phyloP scores from a whole-genome alignment of 2,888 invertebrate species.

The Hirtodrosophila alboralis region DNA sequence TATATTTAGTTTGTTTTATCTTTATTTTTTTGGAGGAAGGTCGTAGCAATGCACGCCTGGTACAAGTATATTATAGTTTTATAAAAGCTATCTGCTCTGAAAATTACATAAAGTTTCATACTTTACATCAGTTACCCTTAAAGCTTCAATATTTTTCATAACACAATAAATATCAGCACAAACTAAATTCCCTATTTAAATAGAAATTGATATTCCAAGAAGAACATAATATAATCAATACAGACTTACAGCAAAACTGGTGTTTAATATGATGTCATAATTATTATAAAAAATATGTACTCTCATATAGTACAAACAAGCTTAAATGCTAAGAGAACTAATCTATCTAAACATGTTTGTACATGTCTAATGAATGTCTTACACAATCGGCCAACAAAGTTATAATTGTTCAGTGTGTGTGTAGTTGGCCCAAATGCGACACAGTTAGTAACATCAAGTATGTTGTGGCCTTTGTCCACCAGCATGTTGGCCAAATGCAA shows the following conservation, averaged over 20 bases:
- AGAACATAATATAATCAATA: not conserved
- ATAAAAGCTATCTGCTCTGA: too few species aligned
- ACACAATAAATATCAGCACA: too few species aligned
- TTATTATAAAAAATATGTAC: not conserved
- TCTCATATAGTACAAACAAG: too few species aligned
- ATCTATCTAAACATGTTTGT: slow-evolving; percentile 11
- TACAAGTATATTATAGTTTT: too few species aligned
- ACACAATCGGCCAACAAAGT: not conserved
- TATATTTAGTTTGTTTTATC: too few species aligned
- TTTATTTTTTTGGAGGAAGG: too few species aligned
- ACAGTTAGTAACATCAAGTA: slow-evolving; percentile 11
- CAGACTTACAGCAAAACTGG: not conserved
- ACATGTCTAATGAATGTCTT: slow-evolving; percentile 21
- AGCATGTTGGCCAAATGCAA: slow-evolving; percentile 44
- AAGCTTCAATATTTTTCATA: too few species aligned
- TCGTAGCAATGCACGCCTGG: too few species aligned
- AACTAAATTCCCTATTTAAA: not conserved
- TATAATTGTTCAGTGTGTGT: slow-evolving; percentile 10
- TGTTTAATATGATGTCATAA: not conserved
- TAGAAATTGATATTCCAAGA: too few species aligned
- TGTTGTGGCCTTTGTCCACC: slow-evolving; percentile 19
- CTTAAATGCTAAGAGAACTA: not conserved
- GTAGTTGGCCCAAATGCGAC: not conserved
- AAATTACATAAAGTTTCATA: too few species aligned
- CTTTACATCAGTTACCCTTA: too few species aligned